Evolutionary conservation across 2,888 invertebrate species (phyloP).

Genomic region (Oithona nana): DNA sequence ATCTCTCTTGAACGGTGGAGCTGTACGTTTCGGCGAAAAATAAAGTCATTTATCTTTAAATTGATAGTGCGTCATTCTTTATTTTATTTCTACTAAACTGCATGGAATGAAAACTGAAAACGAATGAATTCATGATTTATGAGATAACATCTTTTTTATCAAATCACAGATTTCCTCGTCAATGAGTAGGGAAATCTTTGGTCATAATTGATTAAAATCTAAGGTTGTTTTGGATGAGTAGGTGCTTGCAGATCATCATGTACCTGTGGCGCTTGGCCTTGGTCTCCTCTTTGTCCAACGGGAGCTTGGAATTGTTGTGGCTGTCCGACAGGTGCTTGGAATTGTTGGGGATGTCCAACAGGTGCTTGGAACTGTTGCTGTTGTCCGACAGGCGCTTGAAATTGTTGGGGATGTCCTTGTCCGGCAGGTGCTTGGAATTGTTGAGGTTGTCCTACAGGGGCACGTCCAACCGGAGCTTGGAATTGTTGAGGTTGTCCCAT

Average conservation of each 20-base stretch:
- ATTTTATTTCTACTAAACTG: too few relatives aligned
- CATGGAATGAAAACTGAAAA: too few relatives aligned
- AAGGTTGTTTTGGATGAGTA: background rate
- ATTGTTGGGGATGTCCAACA: background rate
- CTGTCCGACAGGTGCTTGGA: background rate
- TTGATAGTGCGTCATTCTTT: too few relatives aligned
- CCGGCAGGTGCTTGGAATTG: background rate
- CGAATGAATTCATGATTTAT: too few relatives aligned
- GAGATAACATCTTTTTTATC: too few relatives aligned
- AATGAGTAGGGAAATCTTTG: too few relatives aligned
- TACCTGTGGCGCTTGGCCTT: background rate
- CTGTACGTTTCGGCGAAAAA: too few relatives aligned
- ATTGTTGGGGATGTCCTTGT: background rate
- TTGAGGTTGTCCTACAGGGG: background rate
- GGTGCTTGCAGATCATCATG: background rate
- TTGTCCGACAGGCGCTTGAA: background rate
- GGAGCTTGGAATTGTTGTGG: background rate
- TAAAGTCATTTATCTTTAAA: background rate
- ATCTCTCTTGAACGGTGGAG: too few relatives aligned
- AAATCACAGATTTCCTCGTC: too few relatives aligned
- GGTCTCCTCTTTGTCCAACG: background rate
- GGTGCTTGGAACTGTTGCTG: constrained; percentile 3
- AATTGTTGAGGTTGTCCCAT: background rate
- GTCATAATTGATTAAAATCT: too few relatives aligned
- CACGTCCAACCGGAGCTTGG: background rate